A percentile compares a stretch with the other conserved stretches of the same genome.
These are phyloP conservation scores for Onchidella celtica DNA, from an alignment of 2,888 invertebrate genomes.

Conservation along the genomic window DNA sequence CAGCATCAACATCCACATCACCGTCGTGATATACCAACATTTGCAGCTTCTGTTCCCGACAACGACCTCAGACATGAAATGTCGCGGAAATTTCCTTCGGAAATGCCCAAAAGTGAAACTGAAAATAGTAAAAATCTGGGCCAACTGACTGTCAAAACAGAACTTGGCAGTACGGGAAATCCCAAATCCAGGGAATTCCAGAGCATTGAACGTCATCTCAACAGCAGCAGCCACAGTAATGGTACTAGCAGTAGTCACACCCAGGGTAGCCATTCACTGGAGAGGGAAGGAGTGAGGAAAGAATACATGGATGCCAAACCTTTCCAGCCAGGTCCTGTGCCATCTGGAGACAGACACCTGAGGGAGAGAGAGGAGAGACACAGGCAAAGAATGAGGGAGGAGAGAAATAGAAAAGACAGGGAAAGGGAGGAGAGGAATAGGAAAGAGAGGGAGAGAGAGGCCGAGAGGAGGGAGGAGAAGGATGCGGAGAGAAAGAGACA, in stretches of 20 bases:
- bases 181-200: not conserved
- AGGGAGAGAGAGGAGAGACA: constrained; percentile 33
- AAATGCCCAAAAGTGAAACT: too few relatives aligned
- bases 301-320: not conserved
- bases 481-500: constrained; percentile 44
- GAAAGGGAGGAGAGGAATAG: constrained; percentile 35
- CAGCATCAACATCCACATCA: too few relatives aligned
- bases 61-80: too few relatives aligned
- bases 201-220: constrained; percentile 26
- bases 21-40: too few relatives aligned
- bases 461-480: constrained; percentile 43
- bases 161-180: not conserved
- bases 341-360: not conserved
- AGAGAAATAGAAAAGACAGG: constrained; percentile 41
- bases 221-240: not conserved
- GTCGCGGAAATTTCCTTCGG: too few relatives aligned
- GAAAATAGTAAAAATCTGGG: too few relatives aligned
- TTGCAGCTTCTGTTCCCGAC: too few relatives aligned
- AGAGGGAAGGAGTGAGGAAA: not conserved
- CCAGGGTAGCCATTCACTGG: too few relatives aligned
- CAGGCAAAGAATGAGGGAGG: constrained; percentile 19
- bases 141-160: not conserved
- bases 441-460: too few relatives aligned
- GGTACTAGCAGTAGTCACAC: too few relatives aligned
- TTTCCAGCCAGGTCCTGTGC: not conserved